Evolutionary conservation across 2,888 invertebrate species (phyloP).

Genomic region (Prenolepis imparis): DNA sequence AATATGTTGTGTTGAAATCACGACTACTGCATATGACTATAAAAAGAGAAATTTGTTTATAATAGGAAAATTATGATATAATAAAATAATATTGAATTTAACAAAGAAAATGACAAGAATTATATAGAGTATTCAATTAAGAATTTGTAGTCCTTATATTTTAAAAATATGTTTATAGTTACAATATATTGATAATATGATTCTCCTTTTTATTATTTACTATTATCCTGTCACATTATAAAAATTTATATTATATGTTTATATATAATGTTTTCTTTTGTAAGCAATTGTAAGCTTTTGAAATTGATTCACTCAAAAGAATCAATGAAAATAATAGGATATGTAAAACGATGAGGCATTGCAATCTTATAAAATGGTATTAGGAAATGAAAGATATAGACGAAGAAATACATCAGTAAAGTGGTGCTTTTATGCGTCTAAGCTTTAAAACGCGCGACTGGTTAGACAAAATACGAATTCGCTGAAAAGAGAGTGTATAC

Average conservation of each 20-base stretch:
- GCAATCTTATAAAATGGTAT: slow-evolving; percentile 28
- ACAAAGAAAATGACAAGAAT: not conserved
- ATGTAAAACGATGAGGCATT: not conserved
- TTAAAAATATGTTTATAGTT: not conserved
- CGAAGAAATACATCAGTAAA: slow-evolving; percentile 30
- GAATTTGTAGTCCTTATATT: not conserved
- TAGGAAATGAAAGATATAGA: not conserved
- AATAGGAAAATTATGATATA: not conserved
- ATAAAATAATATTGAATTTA: not conserved
- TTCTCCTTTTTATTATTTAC: not conserved
- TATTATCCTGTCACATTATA: not conserved
- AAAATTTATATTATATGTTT: not conserved
- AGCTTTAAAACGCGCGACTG: slow-evolving; percentile 62
- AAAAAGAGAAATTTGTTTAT: slow-evolving; percentile 3
- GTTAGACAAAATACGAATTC: slow-evolving; percentile 53
- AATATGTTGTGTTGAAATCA: not conserved
- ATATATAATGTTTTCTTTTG: not conserved
- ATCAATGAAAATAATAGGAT: slow-evolving; percentile 1
- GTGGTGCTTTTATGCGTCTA: slow-evolving; percentile 53
- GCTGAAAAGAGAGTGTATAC: slow-evolving; percentile 54
- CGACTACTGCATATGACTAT: not conserved
- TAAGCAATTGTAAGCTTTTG: not conserved
- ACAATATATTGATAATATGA: not conserved
- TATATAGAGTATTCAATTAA: not conserved
- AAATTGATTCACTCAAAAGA: not conserved